Base-by-base conservation (phyloP, 2,797 vertebrate genomes). In the Emydoidea blandingii region DNA sequence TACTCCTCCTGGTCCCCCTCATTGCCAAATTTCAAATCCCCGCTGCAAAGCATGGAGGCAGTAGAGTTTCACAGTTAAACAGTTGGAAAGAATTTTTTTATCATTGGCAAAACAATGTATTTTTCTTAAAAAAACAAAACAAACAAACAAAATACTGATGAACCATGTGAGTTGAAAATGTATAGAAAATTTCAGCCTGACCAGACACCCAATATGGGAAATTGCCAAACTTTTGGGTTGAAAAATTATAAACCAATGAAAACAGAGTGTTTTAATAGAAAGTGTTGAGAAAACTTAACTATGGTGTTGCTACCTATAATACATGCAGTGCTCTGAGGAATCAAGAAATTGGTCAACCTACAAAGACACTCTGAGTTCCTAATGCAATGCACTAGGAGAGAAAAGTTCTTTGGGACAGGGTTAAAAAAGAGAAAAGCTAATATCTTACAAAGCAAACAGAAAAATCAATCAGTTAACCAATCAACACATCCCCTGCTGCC, bases 341-440 rank as follows among this genome's bases (percentile, higher is more conserved):
- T 76, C 41, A 76, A 44, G 12, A 27, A 37, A 68, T 68, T 18
- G n/a, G n/a, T 37, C 18, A 68, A 18, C 65, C 37, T 37, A 37
- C n/a, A 68, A 68, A 68, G n/a, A 6, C 23, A 7, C 14, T 25
- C 2, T 1, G 0, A 25, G 31, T 29, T 93, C 83, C 47, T 29
- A 2, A 0, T 0, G 1, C 0, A 0, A 4, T 31, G 16, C 41
- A 34, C 0, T 0, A 68, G 54, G 41, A 37, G 1, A 47, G 47
- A 90, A 56, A 18, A 18, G 56, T 95, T 90, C 57, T 34, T 88
- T 78, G 81, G 56, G 37, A 44, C 21, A 74, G 68, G 49, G 37
- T 8, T n/a, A 49, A 65, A 62, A 59, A 1, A 1, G 25, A 54
- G 54, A 18, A 62, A 62, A 65, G 9, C 11, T 79, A 19, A 8